Base-by-base conservation (phyloP, 2,888 invertebrate genomes). In the Drosophila paranaensis region DNA sequence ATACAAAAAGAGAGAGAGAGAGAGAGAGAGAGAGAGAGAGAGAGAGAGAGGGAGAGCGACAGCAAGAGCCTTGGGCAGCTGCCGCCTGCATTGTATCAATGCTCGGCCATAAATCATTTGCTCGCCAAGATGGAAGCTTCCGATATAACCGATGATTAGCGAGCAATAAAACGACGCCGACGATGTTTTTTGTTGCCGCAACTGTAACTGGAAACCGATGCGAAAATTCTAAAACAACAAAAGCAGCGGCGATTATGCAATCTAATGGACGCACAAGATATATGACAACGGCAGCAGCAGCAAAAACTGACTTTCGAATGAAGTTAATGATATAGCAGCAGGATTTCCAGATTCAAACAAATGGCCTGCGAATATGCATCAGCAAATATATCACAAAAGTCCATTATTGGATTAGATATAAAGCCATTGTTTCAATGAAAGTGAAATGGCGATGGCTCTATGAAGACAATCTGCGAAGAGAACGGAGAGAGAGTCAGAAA, bases 71-170 rank as follows among this genome's bases (percentile, higher is more conserved):
- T 42, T 55, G 40, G 43, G 50, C 69, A 42, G 54, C 25, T 35
- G n/a, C 33, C 27, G 53, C 46, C 66, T 67, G 70, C 66, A 79
- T 77, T 74, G 68, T 81, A 87, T 77, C 88, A 87, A 77, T 79
- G 85, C 77, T 88, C 33, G 74, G 77, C 68, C 82, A 88, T 84
- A 88, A 84, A 84, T 88, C 83, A 84, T 88, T 84, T 72, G 71
- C 60, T 51, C 51, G 69, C 54, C 71, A 79, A 77, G 82, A 81
- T 77, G 72, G 54, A 76, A 73, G 63, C 75, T 57, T 67, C 58
- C 75, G 79, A 77, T 79, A 67, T 48, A 64, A 46, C 58, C 73
- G 68, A 83, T 74, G 82, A 82, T 82, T 82, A 81, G 87, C 79
- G 70, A 78, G 66, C 62, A 75, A 78, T 78, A 87, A 79, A 77